A percentile compares a stretch with the other conserved stretches of the same genome.
Evolutionary conservation across 2,113 vertebrate genomes (phyloP).

Genomic region (Zapornia atra): DNA sequence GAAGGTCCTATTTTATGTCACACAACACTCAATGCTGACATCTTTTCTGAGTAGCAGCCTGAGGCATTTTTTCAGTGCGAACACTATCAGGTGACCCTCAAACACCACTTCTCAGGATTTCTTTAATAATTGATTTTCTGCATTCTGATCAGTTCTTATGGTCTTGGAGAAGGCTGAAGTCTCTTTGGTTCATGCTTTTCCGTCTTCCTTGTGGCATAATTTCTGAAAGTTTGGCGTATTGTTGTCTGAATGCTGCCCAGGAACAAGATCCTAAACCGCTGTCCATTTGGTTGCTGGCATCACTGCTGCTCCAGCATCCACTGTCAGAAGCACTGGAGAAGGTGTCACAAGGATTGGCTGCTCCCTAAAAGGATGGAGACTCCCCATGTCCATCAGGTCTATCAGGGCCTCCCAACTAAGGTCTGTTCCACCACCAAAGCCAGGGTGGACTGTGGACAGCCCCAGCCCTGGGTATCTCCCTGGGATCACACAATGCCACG

Average conservation of each 20-base stretch:
- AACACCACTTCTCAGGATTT: neutral
- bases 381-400: neutral
- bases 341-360: too few relatives aligned
- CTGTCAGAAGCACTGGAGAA: neutral
- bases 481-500: accelerated
- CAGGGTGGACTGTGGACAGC: neutral
- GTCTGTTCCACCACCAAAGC: neutral
- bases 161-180: neutral
- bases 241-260: neutral
- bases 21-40: neutral
- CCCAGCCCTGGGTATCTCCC: neutral
- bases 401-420: neutral
- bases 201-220: neutral
- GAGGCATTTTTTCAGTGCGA: neutral
- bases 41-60: neutral
- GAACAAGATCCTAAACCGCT: neutral
- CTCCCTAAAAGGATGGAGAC: neutral
- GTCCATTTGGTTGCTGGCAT: neutral
- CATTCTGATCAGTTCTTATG: neutral
- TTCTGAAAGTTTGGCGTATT: neutral
- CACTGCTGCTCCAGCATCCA: neutral
- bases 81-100: neutral
- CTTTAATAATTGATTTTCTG: neutral
- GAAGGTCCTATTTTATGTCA: neutral
- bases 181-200: neutral